Percentiles rank a stretch among this genome's conserved stretches.
Conservation (phyloP, 2,113 vertebrate genomes). For the Aleadryas rufinucha region DNA sequence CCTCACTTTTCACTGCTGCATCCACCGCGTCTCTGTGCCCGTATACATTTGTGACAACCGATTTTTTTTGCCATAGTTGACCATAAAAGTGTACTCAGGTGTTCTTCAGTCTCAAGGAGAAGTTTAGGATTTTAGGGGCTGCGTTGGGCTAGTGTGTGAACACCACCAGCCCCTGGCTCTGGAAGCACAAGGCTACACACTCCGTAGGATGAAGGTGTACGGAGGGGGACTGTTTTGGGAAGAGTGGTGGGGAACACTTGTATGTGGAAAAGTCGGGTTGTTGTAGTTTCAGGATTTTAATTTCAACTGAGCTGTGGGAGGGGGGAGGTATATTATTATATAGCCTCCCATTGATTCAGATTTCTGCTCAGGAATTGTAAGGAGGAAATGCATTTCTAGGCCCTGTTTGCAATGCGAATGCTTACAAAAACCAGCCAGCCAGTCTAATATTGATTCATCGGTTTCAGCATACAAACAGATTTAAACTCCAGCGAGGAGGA, state of each 20-base stretch:
- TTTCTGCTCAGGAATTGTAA: background rate
- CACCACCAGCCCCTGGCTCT: background rate
- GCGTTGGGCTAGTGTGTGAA: fast-evolving
- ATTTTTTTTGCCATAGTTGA: background rate
- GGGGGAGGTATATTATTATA: background rate
- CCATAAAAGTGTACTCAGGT: fast-evolving
- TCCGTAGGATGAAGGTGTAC: background rate
- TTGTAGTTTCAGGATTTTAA: background rate
- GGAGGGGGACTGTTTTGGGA: fast-evolving
- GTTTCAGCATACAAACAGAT: background rate
- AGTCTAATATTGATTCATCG: background rate
- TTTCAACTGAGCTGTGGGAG: background rate
- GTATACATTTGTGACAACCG: background rate
- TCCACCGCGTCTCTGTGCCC: fast-evolving
- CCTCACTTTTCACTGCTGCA: fast-evolving
- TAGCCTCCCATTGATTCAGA: background rate
- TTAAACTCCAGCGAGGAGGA: background rate
- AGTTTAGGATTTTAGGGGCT: background rate
- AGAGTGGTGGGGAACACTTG: fast-evolving
- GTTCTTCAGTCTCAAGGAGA: background rate
- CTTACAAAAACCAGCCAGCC: background rate
- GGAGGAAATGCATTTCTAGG: slow-evolving; percentile 12
- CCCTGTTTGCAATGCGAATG: background rate
- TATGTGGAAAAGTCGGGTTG: background rate
- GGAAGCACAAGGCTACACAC: background rate